A percentile compares a stretch with the other conserved stretches of the same genome.
These are phyloP conservation scores for Ctenicera cuprea DNA, from an alignment of 2,888 invertebrate species.

Conservation along the genomic window DNA sequence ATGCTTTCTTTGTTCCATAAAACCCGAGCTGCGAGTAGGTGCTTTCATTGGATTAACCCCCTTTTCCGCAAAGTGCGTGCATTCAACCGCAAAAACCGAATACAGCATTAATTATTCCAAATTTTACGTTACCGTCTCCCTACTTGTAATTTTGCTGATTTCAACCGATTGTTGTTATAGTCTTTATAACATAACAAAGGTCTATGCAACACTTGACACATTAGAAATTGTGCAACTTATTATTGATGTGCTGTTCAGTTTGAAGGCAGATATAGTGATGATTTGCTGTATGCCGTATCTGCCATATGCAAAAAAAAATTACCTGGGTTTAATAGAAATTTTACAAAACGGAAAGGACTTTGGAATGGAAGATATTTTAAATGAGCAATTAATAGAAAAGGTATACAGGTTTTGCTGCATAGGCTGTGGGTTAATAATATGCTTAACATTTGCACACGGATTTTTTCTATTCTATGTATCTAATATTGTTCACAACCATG, in stretches of 20 bases:
- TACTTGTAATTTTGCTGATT: neutral
- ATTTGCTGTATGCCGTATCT: neutral
- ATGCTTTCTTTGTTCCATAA: too few relatives aligned
- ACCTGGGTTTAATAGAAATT: too few relatives aligned
- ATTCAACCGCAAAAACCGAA: neutral
- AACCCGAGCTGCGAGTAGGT: neutral
- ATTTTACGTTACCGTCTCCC: neutral
- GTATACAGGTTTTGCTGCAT: too few relatives aligned
- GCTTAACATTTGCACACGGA: too few relatives aligned
- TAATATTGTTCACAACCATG: too few relatives aligned
- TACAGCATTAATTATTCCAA: neutral
- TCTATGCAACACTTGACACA: neutral
- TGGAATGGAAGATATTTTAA: too few relatives aligned
- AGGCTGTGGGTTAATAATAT: too few relatives aligned
- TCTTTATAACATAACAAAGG: neutral
- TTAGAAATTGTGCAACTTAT: neutral
- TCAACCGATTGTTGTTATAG: neutral
- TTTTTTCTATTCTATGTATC: too few relatives aligned
- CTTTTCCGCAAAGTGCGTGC: neutral
- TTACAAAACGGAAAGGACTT: too few relatives aligned
- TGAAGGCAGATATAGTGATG: neutral
- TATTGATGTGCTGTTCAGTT: neutral
- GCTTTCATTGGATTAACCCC: neutral
- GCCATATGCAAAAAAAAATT: too few relatives aligned
- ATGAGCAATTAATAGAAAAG: too few relatives aligned